A percentile compares a stretch with the other conserved stretches of the same genome.
phyloP scores from a whole-genome alignment of 2,113 vertebrate species.

The Ranitomeya imitator region DNA sequence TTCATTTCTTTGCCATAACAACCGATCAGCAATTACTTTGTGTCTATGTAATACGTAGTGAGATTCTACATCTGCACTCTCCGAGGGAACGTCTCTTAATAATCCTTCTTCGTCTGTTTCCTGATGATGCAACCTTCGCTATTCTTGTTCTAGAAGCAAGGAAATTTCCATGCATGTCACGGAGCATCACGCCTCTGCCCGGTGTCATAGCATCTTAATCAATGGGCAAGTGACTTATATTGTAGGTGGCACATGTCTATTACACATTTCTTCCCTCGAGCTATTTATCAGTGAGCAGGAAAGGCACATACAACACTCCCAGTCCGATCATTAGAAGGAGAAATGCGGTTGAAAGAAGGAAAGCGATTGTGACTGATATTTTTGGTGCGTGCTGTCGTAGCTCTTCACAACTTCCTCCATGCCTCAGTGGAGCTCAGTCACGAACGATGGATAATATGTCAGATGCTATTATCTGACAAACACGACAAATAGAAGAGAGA shows the following conservation, averaged over 20 bases:
- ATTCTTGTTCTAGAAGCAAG: neutral
- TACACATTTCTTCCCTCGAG: conserved; percentile 4
- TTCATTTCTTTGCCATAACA: neutral
- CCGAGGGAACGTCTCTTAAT: neutral
- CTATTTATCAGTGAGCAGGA: conserved; percentile 33
- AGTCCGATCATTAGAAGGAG: conserved; percentile 32
- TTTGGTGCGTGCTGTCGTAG: conserved; percentile 32
- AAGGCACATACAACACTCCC: conserved; percentile 6
- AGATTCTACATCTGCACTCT: neutral
- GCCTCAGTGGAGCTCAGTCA: conserved; percentile 54
- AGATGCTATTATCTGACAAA: conserved; percentile 57
- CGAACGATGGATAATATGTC: conserved; percentile 56
- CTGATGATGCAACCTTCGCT: neutral
- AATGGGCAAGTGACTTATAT: conserved; percentile 27
- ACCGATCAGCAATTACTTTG: neutral
- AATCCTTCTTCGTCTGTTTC: conserved; percentile 1
- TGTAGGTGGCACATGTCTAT: conserved; percentile 34
- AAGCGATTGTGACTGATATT: conserved; percentile 35
- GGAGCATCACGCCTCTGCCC: neutral
- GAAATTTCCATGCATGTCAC: conserved; percentile 19
- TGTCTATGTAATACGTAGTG: neutral
- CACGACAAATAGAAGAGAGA: conserved; percentile 37
- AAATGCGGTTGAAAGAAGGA: conserved; percentile 23
- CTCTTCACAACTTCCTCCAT: conserved; percentile 48
- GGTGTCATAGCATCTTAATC: conserved; percentile 45